Percentiles rank a stretch among this genome's conserved stretches.
phyloP scores from a whole-genome alignment of 1,140 invertebrate species.

The Pseudomyrmex sp. region DNA sequence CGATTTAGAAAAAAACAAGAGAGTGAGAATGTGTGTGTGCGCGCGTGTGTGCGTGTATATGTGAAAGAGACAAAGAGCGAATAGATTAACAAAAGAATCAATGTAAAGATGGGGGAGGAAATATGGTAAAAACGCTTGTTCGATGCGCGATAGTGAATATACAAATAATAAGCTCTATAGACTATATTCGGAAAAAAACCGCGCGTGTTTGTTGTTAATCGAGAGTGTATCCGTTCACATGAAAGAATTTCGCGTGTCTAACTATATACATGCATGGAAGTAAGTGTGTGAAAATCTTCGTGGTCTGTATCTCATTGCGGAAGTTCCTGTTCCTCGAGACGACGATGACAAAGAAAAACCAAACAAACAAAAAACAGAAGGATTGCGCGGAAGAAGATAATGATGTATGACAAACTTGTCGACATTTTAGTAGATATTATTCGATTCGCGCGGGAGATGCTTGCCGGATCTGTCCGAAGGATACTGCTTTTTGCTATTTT shows the following conservation, averaged over 20 bases:
- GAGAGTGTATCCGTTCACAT: conserved; percentile 62
- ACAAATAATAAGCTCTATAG: conserved; percentile 56
- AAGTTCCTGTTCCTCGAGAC: conserved; percentile 83
- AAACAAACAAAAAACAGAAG: background rate
- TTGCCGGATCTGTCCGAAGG: conserved; percentile 76
- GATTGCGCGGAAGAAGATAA: conserved; percentile 28
- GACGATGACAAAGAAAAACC: conserved; percentile 58
- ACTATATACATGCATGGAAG: conserved; percentile 46
- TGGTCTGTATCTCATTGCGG: conserved; percentile 80
- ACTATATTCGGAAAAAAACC: conserved; percentile 47
- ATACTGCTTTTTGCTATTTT: conserved; percentile 19
- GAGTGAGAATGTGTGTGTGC: background rate
- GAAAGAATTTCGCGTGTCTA: conserved; percentile 75
- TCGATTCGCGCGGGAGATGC: conserved; percentile 68
- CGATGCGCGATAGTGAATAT: conserved; percentile 53
- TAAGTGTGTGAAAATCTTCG: conserved; percentile 74
- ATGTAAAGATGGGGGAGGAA: conserved; percentile 41
- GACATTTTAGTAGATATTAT: conserved; percentile 81
- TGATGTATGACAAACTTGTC: conserved; percentile 75
- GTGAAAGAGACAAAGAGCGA: background rate
- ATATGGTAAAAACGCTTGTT: conserved; percentile 41
- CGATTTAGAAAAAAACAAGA: conserved; percentile 8
- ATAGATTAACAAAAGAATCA: conserved; percentile 33
- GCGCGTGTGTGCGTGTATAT: background rate
- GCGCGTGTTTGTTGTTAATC: conserved; percentile 67